A percentile compares a stretch with the other conserved stretches of the same genome.
Evolutionary conservation across 2,797 vertebrate species (phyloP).

Genomic region (Taenioides sp.): DNA sequence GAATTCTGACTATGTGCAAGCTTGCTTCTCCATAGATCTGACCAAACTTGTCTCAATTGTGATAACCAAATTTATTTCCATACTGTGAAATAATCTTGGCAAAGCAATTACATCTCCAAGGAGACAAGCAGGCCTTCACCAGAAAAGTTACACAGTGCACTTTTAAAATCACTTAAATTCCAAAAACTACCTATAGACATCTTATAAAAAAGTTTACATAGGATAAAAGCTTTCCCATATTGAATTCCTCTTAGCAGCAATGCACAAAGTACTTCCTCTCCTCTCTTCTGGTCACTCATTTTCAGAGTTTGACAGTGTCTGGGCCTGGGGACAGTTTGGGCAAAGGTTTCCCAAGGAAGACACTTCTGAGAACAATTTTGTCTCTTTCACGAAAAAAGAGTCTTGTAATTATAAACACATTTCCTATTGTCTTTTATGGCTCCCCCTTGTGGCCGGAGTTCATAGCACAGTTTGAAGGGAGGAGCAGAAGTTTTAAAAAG

Average conservation of each 20-base stretch:
- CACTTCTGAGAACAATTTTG: background rate
- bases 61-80: too few relatives aligned
- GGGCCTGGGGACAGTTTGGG: background rate
- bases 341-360: background rate
- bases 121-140: too few relatives aligned
- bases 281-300: background rate
- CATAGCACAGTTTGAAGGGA: background rate
- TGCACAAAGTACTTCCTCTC: background rate
- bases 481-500: conserved; percentile 1
- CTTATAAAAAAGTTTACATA: background rate
- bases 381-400: background rate
- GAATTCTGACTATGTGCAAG: too few relatives aligned
- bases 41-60: too few relatives aligned
- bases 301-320: background rate
- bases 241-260: background rate
- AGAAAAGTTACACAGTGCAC: too few relatives aligned
- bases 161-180: background rate
- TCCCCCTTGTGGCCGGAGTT: conserved; percentile 12
- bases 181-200: background rate
- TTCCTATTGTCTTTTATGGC: conserved; percentile 4
- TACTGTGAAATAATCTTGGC: too few relatives aligned
- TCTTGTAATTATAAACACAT: background rate
- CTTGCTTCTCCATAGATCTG: too few relatives aligned
- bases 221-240: background rate
- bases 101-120: too few relatives aligned